Conservation (phyloP, 2,888 invertebrate genomes). For the Acleris holmiana region DNA sequence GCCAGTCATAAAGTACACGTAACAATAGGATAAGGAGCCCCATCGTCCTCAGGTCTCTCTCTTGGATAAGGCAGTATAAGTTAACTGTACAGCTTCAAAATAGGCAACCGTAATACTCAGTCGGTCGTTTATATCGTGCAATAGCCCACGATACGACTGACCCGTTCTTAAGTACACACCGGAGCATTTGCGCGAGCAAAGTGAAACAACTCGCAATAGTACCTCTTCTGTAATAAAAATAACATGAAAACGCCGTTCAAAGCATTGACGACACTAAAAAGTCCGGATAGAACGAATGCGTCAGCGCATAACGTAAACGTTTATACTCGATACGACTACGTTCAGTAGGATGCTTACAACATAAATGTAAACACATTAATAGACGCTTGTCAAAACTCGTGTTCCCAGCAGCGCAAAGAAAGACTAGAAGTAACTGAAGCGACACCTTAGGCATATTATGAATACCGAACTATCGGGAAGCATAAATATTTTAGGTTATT, state of each 20-base stretch:
- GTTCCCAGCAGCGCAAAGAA: constrained; percentile 40
- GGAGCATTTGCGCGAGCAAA: constrained; percentile 17
- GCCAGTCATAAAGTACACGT: constrained; percentile 28
- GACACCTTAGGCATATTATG: too few species aligned
- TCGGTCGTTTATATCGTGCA: background rate
- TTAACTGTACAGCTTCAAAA: constrained; percentile 8
- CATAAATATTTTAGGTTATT: too few species aligned
- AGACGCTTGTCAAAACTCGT: constrained; percentile 47
- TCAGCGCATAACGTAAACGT: constrained; percentile 35
- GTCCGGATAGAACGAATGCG: constrained; percentile 21
- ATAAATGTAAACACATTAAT: constrained; percentile 52
- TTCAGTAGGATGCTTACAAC: constrained; percentile 46
- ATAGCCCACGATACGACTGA: constrained; percentile 5
- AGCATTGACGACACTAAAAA: constrained; percentile 33
- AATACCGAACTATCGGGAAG: too few species aligned
- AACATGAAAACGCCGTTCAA: constrained; percentile 35
- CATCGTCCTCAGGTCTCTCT: constrained; percentile 11
- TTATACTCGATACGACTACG: constrained; percentile 46
- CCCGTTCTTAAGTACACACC: constrained; percentile 18
- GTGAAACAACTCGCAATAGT: constrained; percentile 52
- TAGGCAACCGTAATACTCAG: background rate
- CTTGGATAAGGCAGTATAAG: constrained; percentile 12
- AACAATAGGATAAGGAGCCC: constrained; percentile 18
- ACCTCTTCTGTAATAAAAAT: constrained; percentile 41
- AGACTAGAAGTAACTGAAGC: background rate